Base-by-base conservation (phyloP, 1,140 invertebrate species). In the Drosophila paulistorum region DNA sequence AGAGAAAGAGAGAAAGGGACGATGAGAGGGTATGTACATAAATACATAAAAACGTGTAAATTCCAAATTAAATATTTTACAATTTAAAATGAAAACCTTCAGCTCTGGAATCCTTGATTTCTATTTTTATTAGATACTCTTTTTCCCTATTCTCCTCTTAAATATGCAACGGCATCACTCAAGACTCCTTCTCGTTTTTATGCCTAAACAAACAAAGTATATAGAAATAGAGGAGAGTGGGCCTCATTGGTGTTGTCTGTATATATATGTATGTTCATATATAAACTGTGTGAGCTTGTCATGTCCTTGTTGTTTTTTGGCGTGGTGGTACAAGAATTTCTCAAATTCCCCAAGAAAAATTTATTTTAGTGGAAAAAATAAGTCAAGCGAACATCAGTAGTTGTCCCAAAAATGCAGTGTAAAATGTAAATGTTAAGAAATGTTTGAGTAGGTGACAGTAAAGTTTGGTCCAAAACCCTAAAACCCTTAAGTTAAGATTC, bases 41-140 rank as follows among this genome's bases (percentile, higher is more conserved):
- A 3, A 30, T 4, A 26, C 3, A 26, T 26, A 26, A 4, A 26
- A 26, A 26, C 30, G 30, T 30, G 30, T 30, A 30, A 30, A 30
- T 30, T 30, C 45, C 20, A 51, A 51, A 51, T 51, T 51, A 10
- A 51, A 23, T 51, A 20, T 51, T 51, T 20, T n/a, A 48, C 45
- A 48, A 48, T 48, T 48, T 48, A 48, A 48, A 10, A 20, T 6
- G 45, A n/a, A 51, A 51, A 51, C 20, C 20, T 51, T 23, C 20
- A 51, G 20, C 45, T 23, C 9, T 20, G 5, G 20, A 51, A 51
- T 51, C 45, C 45, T 51, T 51, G 45, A 51, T 23, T 51, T 51
- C 45, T 51, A 51, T 51, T 51, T 51, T 51, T 23, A n/a, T 51
- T 51, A 23, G 7, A 9, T 10, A 7, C 3, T 45, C 17, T 45